phyloP scores from a whole-genome alignment of 1,140 invertebrate species.

The Venustaconcha ellipsiformis region DNA sequence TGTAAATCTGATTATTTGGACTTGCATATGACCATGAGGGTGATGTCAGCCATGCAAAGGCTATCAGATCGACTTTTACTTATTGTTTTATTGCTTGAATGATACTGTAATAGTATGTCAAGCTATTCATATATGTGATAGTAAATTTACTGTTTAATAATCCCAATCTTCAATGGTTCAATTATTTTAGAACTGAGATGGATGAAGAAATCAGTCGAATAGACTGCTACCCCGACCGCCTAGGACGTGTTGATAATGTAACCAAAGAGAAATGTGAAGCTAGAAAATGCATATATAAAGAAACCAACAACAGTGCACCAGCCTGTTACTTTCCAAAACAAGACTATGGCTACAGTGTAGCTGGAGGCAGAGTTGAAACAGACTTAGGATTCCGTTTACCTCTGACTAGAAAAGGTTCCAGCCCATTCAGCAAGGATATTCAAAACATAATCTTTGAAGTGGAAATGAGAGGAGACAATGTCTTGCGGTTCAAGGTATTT shows the following conservation, averaged over 20 bases:
- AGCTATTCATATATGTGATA: too few relatives aligned
- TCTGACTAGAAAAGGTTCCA: slow-evolving; percentile 6
- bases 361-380: slow-evolving; percentile 13
- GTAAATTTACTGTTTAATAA: too few relatives aligned
- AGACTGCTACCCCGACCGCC: slow-evolving; percentile 50
- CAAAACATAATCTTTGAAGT: slow-evolving; percentile 35
- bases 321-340: slow-evolving; percentile 38
- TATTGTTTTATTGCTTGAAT: too few relatives aligned
- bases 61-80: too few relatives aligned
- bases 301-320: slow-evolving; percentile 25
- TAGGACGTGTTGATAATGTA: slow-evolving; percentile 33
- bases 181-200: slow-evolving; percentile 9
- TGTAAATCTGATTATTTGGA: too few relatives aligned
- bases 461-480: slow-evolving; percentile 34
- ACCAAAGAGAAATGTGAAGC: slow-evolving; percentile 37
- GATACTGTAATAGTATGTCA: too few relatives aligned
- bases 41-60: too few relatives aligned
- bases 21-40: too few relatives aligned
- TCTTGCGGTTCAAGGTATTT: slow-evolving; percentile 44
- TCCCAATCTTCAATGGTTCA: too few relatives aligned
- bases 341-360: slow-evolving; percentile 40
- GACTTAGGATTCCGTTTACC: slow-evolving; percentile 26
- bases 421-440: slow-evolving; percentile 24
- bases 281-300: slow-evolving; percentile 40
- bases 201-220: slow-evolving; percentile 34